These are phyloP conservation scores for Kryphioiulus occultus DNA, from an alignment of 2,888 invertebrate species.

Conservation along the genomic window DNA sequence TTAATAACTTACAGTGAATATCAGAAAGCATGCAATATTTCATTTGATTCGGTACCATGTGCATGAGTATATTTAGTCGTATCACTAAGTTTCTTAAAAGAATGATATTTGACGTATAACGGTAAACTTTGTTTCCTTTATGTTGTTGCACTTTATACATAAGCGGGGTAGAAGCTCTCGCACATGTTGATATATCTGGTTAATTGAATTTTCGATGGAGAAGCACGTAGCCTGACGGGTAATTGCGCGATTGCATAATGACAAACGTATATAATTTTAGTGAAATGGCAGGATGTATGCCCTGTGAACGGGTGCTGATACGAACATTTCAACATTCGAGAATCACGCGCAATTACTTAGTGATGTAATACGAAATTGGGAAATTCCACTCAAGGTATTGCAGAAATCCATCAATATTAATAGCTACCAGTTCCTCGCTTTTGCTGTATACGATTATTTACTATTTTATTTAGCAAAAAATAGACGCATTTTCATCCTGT, in stretches of 20 bases:
- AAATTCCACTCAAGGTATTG: neutral
- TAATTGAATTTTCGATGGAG: constrained; percentile 7
- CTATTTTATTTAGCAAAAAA: neutral
- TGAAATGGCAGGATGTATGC: neutral
- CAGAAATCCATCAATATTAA: neutral
- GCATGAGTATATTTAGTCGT: neutral
- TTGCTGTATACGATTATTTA: neutral
- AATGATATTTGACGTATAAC: neutral
- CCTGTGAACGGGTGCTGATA: neutral
- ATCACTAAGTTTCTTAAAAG: neutral
- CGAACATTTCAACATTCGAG: neutral
- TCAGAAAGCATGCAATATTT: neutral
- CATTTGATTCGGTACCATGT: neutral
- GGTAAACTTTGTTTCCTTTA: neutral
- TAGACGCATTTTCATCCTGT: neutral
- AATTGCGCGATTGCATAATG: neutral
- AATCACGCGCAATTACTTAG: neutral
- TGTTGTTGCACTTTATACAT: neutral
- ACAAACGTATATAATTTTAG: neutral
- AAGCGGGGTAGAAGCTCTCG: no score
- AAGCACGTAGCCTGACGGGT: neutral
- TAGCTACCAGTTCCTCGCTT: neutral
- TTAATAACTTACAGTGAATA: neutral
- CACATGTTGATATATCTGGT: neutral
- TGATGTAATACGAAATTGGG: neutral